Evolutionary conservation across 2,888 invertebrate species (phyloP).

Genomic region (Pandemis corylana): DNA sequence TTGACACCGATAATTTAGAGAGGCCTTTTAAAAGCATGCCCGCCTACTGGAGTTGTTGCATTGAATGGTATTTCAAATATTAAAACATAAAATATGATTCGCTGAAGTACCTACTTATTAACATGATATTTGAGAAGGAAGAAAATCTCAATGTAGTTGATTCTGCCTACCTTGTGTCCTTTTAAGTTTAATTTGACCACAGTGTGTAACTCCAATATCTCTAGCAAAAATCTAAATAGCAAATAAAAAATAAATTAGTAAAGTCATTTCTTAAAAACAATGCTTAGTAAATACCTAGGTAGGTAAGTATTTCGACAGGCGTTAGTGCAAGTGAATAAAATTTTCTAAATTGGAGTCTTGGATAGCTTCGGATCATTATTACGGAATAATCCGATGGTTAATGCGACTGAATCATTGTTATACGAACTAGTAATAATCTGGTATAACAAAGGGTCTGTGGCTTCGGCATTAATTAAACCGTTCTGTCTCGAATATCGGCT

Average conservation of each 20-base stretch:
- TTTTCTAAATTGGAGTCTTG: background rate
- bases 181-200: no score
- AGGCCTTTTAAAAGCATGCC: background rate
- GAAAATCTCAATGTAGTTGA: no score
- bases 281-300: no score
- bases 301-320: no score
- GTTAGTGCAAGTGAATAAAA: no score
- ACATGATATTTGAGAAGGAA: no score
- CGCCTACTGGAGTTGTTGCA: background rate
- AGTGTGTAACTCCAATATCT: no score
- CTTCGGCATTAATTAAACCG: slow-evolving; percentile 70
- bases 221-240: no score
- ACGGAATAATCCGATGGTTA: slow-evolving; percentile 13
- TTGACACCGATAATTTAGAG: background rate
- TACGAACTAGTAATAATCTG: slow-evolving; percentile 44
- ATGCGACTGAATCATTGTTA: slow-evolving; percentile 31
- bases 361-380: background rate
- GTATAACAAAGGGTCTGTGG: slow-evolving; percentile 62
- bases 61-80: background rate
- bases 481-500: slow-evolving; percentile 70
- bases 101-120: no score
- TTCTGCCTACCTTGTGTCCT: no score
- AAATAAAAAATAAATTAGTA: no score
- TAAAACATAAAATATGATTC: background rate
- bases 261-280: no score